phyloP scores from a whole-genome alignment of 2,888 invertebrate species.

The Apantesis nais region DNA sequence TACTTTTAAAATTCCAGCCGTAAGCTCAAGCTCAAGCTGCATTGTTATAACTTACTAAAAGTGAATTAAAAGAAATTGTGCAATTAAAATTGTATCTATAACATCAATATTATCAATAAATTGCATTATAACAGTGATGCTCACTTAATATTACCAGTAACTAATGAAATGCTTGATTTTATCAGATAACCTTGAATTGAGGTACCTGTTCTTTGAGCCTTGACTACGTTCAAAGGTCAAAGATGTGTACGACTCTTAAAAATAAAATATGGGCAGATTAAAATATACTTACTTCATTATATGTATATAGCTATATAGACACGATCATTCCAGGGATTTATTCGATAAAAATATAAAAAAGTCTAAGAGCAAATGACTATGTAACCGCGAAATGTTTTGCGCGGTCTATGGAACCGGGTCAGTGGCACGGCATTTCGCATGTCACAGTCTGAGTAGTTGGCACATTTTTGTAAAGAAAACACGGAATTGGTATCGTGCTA shows the following conservation, averaged over 20 bases:
- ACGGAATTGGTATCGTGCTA: conserved; percentile 51
- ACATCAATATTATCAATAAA: too few relatives aligned
- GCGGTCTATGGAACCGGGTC: conserved; percentile 56
- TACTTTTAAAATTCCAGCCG: too few relatives aligned
- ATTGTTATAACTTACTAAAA: too few relatives aligned
- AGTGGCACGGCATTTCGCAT: conserved; percentile 54
- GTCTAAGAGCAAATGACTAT: conserved; percentile 27
- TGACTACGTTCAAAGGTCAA: conserved; percentile 31
- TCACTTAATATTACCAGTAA: not conserved
- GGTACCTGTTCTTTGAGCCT: conserved; percentile 30
- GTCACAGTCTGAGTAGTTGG: conserved; percentile 52
- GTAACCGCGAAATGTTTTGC: conserved; percentile 36
- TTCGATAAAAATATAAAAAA: conserved; percentile 28
- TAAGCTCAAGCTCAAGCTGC: too few relatives aligned
- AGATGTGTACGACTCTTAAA: conserved; percentile 6
- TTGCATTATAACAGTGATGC: too few relatives aligned
- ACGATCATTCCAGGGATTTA: conserved; percentile 23
- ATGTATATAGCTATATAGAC: conserved; percentile 25
- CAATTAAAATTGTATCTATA: not conserved
- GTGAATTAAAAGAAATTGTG: too few relatives aligned
- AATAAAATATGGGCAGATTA: conserved; percentile 15
- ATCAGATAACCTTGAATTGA: conserved; percentile 36
- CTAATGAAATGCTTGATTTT: conserved; percentile 22
- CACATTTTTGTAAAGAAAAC: conserved; percentile 55
- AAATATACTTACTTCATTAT: not conserved